Conservation (phyloP, 2,797 vertebrate genomes). For the Vespertilio murinus region DNA sequence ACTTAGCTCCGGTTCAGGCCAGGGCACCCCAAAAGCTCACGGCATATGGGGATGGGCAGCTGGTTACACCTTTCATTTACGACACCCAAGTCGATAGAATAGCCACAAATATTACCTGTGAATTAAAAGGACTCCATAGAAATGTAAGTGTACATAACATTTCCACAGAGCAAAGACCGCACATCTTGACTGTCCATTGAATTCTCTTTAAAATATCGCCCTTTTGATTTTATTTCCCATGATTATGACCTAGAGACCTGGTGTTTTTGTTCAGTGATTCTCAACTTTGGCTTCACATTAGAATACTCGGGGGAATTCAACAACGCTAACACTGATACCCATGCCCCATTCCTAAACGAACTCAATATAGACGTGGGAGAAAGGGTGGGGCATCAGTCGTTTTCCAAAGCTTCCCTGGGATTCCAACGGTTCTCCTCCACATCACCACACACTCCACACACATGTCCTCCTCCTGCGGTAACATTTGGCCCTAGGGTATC, state of each 20-base stretch:
- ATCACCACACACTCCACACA: not conserved
- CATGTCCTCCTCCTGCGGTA: not conserved
- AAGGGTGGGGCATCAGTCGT: not conserved
- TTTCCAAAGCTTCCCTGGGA: not conserved
- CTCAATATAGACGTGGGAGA: not conserved
- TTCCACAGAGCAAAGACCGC: not conserved
- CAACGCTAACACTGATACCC: not conserved
- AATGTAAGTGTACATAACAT: not conserved
- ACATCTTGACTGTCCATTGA: not conserved
- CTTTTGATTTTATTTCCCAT: not conserved
- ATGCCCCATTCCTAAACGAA: not conserved
- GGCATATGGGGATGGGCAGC: not conserved
- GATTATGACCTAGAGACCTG: not conserved
- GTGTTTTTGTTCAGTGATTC: not conserved
- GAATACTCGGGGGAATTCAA: not conserved
- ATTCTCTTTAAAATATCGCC: not conserved
- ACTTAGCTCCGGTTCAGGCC: not conserved
- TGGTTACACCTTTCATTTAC: not conserved
- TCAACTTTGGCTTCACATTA: not conserved
- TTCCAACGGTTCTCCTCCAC: not conserved
- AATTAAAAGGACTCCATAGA: not conserved
- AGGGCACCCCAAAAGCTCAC: not conserved
- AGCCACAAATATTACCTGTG: not conserved
- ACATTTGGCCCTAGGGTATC: too few relatives aligned
- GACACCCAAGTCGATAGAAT: not conserved